phyloP scores from a whole-genome alignment of 2,888 invertebrate genomes.

The Tuberolachnus salignus region DNA sequence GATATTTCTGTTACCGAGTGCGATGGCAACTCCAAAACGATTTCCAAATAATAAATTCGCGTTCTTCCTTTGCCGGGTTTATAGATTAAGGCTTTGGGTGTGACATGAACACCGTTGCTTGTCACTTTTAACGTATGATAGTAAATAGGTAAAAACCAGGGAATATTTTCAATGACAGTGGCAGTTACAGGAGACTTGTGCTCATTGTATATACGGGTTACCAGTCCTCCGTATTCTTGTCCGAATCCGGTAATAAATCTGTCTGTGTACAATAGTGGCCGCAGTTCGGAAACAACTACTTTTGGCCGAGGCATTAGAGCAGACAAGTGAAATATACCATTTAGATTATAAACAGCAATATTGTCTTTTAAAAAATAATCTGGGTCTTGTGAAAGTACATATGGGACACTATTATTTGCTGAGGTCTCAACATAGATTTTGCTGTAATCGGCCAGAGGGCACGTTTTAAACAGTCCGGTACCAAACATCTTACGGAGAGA shows the following conservation, averaged over 20 bases:
- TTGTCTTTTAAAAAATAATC: conserved; percentile 39
- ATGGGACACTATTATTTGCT: conserved; percentile 62
- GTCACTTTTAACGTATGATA: conserved; percentile 81
- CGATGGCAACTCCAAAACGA: conserved; percentile 79
- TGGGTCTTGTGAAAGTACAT: conserved; percentile 24
- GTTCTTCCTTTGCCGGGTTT: conserved; percentile 83
- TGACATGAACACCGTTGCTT: conserved; percentile 67
- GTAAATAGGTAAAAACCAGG: conserved; percentile 89
- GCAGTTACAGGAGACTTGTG: conserved; percentile 78
- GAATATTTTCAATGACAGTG: conserved; percentile 86
- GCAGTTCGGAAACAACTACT: conserved; percentile 21
- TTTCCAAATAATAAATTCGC: conserved; percentile 86
- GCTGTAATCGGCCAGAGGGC: conserved; percentile 79
- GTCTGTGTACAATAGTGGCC: conserved; percentile 57
- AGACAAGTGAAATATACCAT: conserved; percentile 30
- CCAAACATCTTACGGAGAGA: conserved; percentile 86
- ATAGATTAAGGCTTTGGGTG: conserved; percentile 65
- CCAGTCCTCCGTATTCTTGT: conserved; percentile 72
- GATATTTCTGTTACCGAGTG: conserved; percentile 80
- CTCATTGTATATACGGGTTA: conserved; percentile 82
- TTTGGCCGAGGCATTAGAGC: conserved; percentile 32
- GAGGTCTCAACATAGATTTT: conserved; percentile 82
- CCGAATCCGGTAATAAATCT: conserved; percentile 58
- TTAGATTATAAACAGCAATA: conserved; percentile 34
- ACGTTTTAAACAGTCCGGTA: conserved; percentile 79